Percentiles rank a stretch among this genome's conserved stretches.
Evolutionary conservation across 2,797 vertebrate species (phyloP).

Genomic region (Bradypodion pumilum): DNA sequence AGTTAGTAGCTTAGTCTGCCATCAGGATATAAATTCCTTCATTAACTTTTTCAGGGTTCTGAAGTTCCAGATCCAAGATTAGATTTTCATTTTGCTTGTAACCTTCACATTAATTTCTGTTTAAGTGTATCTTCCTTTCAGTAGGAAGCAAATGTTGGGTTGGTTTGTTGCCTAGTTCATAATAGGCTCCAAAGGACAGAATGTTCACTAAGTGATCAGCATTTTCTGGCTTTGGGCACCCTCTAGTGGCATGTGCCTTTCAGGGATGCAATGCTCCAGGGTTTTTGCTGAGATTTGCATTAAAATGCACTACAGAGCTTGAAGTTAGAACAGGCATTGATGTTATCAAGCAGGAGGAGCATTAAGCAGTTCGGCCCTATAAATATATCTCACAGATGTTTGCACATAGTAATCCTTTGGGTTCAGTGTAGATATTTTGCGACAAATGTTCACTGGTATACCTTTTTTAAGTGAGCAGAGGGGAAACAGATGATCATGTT

Average conservation of each 20-base stretch:
- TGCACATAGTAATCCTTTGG: constrained; percentile 1
- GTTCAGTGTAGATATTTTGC: not conserved
- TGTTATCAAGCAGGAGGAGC: not conserved
- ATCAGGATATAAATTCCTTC: not conserved
- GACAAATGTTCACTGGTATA: not conserved
- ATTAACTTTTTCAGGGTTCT: not conserved
- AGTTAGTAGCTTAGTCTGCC: not conserved
- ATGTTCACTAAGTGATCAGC: constrained; percentile 11
- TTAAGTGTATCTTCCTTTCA: not conserved
- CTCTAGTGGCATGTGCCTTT: constrained; percentile 56
- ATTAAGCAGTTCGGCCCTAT: not conserved
- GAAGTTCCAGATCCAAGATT: not conserved
- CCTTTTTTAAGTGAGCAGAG: not conserved
- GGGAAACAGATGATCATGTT: not conserved
- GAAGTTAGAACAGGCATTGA: not conserved
- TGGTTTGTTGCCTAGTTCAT: not conserved
- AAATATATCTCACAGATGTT: not conserved
- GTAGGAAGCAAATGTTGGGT: not conserved
- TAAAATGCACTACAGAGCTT: not conserved
- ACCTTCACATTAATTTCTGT: too few relatives aligned
- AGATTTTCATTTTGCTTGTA: not conserved
- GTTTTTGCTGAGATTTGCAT: not conserved
- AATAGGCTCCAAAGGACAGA: constrained; percentile 18
- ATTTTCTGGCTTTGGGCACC: constrained; percentile 46
- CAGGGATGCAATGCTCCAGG: rapidly evolving